A percentile compares a stretch with the other conserved stretches of the same genome.
Conservation (phyloP, 2,888 invertebrate genomes). For the Morinoia aosen region DNA sequence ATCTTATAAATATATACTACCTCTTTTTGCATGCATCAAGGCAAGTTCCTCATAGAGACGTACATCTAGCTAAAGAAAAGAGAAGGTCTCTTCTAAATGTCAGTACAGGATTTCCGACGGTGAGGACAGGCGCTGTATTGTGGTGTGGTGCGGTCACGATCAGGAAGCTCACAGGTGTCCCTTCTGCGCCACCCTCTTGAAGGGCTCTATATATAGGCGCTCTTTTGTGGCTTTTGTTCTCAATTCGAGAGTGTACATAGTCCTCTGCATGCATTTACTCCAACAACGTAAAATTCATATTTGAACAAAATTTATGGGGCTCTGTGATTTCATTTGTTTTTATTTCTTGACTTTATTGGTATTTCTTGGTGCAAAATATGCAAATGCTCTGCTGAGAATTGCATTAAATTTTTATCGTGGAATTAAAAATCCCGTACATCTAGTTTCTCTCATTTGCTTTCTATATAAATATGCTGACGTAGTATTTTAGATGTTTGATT, state of each 20-base stretch:
- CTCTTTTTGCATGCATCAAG: neutral
- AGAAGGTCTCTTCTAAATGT: slow-evolving; percentile 14
- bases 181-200: neutral
- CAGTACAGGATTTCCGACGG: neutral
- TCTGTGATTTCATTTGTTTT: too few relatives aligned
- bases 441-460: too few relatives aligned
- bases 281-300: too few relatives aligned
- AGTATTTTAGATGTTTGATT: neutral
- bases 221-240: neutral
- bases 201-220: neutral
- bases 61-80: neutral
- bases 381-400: too few relatives aligned
- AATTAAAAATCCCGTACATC: too few relatives aligned
- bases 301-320: too few relatives aligned
- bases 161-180: neutral
- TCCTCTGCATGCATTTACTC: too few relatives aligned
- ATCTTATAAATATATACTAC: neutral
- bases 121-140: neutral
- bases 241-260: neutral
- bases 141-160: neutral
- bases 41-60: neutral
- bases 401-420: too few relatives aligned
- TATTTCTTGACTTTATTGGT: too few relatives aligned
- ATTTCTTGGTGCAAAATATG: too few relatives aligned
- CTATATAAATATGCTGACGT: too few relatives aligned